phyloP scores from a whole-genome alignment of 2,888 invertebrate genomes.

The Hanleya hanleyi region DNA sequence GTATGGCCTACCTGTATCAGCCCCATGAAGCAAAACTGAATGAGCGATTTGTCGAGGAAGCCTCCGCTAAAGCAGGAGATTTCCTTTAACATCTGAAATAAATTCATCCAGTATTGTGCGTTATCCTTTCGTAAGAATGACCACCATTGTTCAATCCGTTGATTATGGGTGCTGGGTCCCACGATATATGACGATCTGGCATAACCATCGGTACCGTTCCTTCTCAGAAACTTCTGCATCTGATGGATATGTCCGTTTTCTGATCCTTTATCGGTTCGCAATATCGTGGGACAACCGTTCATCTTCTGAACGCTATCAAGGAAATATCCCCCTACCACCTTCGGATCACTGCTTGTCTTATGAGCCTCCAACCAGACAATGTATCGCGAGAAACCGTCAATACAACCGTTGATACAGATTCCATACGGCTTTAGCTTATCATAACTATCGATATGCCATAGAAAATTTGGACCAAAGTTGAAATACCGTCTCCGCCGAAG shows the following conservation, averaged over 20 bases:
- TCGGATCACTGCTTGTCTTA: constrained; percentile 30
- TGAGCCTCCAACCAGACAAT: constrained; percentile 27
- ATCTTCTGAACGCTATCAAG: background rate
- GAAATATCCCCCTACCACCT: constrained; percentile 13
- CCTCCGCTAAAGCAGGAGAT: background rate
- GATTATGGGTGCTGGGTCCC: background rate
- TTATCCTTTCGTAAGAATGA: background rate
- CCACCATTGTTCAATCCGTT: background rate
- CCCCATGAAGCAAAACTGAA: background rate
- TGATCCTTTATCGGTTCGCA: constrained; percentile 4
- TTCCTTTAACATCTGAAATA: background rate
- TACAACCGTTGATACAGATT: constrained; percentile 32
- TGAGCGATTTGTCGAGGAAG: background rate
- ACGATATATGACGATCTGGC: no score
- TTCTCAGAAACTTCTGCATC: constrained; percentile 3
- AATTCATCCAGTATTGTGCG: background rate
- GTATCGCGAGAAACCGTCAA: constrained; percentile 14
- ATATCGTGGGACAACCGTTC: background rate
- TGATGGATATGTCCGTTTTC: constrained; percentile 7
- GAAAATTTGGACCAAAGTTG: background rate
- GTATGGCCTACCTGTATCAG: background rate
- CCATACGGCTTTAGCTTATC: background rate
- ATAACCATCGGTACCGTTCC: background rate
- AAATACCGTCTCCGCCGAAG: background rate
- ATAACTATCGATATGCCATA: background rate